phyloP scores from a whole-genome alignment of 1,140 invertebrate genomes.

The Megathymus violae region DNA sequence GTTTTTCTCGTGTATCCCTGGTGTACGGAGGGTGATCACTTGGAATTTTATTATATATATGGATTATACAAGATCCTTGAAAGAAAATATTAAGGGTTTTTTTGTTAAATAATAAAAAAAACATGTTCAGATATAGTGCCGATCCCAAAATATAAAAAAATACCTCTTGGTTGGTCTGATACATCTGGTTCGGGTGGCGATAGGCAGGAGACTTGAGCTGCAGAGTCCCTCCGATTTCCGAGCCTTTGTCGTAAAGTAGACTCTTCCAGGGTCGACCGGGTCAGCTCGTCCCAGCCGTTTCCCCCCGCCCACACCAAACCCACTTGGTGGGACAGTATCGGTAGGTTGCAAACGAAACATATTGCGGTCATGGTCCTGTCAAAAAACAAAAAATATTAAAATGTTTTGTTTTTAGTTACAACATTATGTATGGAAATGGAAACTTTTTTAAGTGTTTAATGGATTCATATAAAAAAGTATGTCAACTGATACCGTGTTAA shows the following conservation, averaged over 20 bases:
- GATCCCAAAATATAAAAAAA: conserved; percentile 7
- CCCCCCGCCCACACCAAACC: conserved; percentile 96
- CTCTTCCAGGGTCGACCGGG: conserved; percentile 93
- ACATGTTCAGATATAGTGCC: too few species aligned
- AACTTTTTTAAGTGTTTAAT: too few species aligned
- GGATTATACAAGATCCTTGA: too few species aligned
- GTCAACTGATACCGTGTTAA: too few species aligned
- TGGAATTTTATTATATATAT: too few species aligned
- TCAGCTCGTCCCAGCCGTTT: conserved; percentile 96
- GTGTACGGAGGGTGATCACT: too few species aligned
- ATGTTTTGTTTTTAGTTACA: not conserved
- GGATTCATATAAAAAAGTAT: too few species aligned
- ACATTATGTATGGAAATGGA: too few species aligned
- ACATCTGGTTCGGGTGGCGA: conserved; percentile 91
- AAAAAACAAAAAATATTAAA: conserved; percentile 49
- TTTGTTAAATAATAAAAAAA: too few species aligned
- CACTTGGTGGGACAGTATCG: conserved; percentile 96
- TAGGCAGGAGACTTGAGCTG: conserved; percentile 93
- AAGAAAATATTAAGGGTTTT: too few species aligned
- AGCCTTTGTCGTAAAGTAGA: conserved; percentile 91
- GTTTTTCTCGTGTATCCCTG: too few species aligned
- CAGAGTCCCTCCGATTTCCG: conserved; percentile 92
- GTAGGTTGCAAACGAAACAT: conserved; percentile 97
- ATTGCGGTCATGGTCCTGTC: conserved; percentile 95
- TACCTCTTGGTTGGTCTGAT: conserved; percentile 82